Base-by-base conservation (phyloP, 2,797 vertebrate species). In the Lateolabrax maculatus region DNA sequence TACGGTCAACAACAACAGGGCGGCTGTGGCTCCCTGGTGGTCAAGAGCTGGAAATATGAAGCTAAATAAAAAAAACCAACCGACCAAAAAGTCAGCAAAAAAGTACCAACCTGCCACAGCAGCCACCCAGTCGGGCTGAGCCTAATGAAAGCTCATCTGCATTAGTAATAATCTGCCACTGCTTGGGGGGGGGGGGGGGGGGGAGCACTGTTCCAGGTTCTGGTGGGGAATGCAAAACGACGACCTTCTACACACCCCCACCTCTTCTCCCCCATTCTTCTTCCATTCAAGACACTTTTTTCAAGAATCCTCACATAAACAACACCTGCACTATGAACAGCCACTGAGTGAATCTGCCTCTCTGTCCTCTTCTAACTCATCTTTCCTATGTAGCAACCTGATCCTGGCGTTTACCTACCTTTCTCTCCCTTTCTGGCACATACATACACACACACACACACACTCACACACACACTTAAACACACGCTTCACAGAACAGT, bases 401-500 rank as follows among this genome's bases (percentile, higher is more conserved):
- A 93, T 91, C 84, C 82, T 55, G 49, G 34, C 77, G 56, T 84
- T 87, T 86, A 88, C 69, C 84, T 75, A 36, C 65, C 77, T 57
- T 49, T 71, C 71, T 48, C 80, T 57, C 61, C 31, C 77, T 84
- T 63, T 29, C 68, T 71, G 63, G 48, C 73, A 75, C 66, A 77
- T 9, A 39, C 83, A 73, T 73, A 19, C 81, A 90, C 67, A 61
- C 63, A 48, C 73, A 48, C 43, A 69, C 72, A 62, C 56, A 65
- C 70, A 60, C n/a, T n/a, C 80, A 63, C 65, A 49, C 78, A 52
- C 62, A 75, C 79, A 51, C 83, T 84, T 84, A 75, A 75, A 79
- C 73, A 25, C 84, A 91, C 67, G 91, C 94, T 93, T 93, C 85
- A 90, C 80, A 91, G 92, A 94, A 90, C 93, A 93, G 94, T 95